Percentiles rank a stretch among this genome's conserved stretches.
phyloP scores from a whole-genome alignment of 2,113 vertebrate species.

The Lates calcarifer region DNA sequence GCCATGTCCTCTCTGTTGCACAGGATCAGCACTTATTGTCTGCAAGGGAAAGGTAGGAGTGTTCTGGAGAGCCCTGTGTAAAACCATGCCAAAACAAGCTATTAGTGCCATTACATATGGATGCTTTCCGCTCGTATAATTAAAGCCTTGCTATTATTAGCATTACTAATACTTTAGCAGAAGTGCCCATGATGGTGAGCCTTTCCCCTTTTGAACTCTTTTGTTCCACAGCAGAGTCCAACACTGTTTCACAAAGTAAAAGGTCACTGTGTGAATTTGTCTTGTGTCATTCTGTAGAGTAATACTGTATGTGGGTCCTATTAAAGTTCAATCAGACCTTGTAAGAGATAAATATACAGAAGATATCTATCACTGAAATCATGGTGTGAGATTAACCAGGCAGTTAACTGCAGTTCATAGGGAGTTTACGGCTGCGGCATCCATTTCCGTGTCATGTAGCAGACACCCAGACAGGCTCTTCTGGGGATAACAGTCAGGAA shows the following conservation, averaged over 20 bases:
- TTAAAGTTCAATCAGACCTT: not conserved
- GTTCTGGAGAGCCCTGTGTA: conserved; percentile 59
- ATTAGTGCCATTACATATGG: conserved; percentile 45
- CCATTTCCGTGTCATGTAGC: not conserved
- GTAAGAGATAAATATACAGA: not conserved
- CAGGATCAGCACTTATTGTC: conserved; percentile 59
- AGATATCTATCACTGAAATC: not conserved
- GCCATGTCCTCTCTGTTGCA: conserved; percentile 49
- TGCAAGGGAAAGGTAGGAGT: conserved; percentile 60
- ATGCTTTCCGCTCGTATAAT: not conserved
- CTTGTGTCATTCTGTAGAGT: not conserved
- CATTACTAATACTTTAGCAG: conserved; percentile 6
- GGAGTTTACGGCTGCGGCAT: conserved; percentile 26
- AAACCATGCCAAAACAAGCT: conserved; percentile 61
- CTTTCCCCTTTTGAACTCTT: conserved; percentile 23
- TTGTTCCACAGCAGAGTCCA: conserved; percentile 16
- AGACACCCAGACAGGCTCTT: conserved; percentile 30
- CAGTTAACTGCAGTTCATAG: conserved; percentile 8
- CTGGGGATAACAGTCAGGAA: conserved; percentile 48
- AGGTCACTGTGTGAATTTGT: conserved; percentile 18
- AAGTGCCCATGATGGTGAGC: conserved; percentile 6
- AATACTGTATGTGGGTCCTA: not conserved
- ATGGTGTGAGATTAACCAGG: not conserved
- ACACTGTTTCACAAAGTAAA: conserved; percentile 20
- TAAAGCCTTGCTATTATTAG: conserved; percentile 41